These are phyloP conservation scores for Notolepis coatsorum DNA, from an alignment of 2,797 vertebrate genomes.

Conservation along the genomic window DNA sequence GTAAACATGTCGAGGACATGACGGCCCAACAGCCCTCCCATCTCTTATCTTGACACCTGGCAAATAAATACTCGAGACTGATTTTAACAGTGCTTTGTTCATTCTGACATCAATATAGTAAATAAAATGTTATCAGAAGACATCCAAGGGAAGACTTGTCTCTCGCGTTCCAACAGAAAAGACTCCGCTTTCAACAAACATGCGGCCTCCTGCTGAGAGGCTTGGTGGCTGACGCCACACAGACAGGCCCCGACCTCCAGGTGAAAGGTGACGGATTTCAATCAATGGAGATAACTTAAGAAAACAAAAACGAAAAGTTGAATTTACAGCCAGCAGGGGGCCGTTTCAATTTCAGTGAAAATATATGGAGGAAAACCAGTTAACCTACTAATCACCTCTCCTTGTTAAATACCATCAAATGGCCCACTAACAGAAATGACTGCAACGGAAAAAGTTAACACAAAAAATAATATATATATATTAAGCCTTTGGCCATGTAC, in stretches of 20 bases:
- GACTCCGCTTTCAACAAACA: conserved; percentile 48
- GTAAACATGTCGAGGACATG: background rate
- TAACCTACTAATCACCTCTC: no score
- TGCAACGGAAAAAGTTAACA: background rate
- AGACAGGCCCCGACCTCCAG: background rate
- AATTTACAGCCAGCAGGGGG: no score
- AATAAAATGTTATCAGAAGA: conserved; percentile 53
- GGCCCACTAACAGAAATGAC: no score
- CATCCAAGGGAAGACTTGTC: conserved; percentile 69
- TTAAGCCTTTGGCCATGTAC: conserved; percentile 10
- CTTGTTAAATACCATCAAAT: no score
- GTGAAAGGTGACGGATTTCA: background rate
- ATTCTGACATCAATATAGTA: conserved; percentile 71
- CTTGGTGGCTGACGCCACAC: conserved; percentile 63
- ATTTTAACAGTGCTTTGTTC: conserved; percentile 57
- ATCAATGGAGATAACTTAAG: background rate
- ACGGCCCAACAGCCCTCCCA: conserved; percentile 31
- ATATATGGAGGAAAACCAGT: no score
- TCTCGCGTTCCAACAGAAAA: conserved; percentile 47
- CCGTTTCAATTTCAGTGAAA: no score
- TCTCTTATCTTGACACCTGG: conserved; percentile 53
- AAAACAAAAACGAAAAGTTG: conserved; percentile 5
- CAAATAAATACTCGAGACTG: conserved; percentile 68
- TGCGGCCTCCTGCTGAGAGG: conserved; percentile 57
- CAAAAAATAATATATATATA: background rate